phyloP scores from a whole-genome alignment of 2,113 vertebrate species.

The Taurulus bubalis region DNA sequence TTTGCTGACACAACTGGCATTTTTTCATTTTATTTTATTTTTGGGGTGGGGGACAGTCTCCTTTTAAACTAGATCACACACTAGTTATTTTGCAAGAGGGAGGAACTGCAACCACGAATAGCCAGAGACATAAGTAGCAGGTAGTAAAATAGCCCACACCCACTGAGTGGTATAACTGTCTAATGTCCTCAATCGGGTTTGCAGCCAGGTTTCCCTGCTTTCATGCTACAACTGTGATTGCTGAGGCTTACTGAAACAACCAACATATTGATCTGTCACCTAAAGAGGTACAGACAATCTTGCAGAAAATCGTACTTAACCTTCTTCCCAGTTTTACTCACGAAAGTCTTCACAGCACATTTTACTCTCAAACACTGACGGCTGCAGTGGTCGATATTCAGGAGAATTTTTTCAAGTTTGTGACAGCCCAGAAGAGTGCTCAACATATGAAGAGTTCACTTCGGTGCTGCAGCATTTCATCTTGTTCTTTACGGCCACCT shows the following conservation, averaged over 20 bases:
- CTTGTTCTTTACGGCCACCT: slow-evolving; percentile 53
- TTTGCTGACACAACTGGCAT: neutral
- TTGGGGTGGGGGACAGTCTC: neutral
- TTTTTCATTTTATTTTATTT: neutral
- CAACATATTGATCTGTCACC: slow-evolving; percentile 19
- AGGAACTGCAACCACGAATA: neutral
- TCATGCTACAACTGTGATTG: slow-evolving; percentile 10
- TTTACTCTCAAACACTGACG: slow-evolving; percentile 50
- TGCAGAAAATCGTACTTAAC: slow-evolving; percentile 11
- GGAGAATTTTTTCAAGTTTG: slow-evolving; percentile 58
- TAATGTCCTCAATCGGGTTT: slow-evolving; percentile 1
- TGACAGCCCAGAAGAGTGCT: slow-evolving; percentile 63
- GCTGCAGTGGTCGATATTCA: slow-evolving; percentile 63
- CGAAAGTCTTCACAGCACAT: slow-evolving; percentile 39
- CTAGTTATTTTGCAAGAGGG: neutral
- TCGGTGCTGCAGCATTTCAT: slow-evolving; percentile 31
- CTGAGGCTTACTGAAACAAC: slow-evolving; percentile 2
- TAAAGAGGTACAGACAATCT: slow-evolving; percentile 6
- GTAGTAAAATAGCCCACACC: neutral
- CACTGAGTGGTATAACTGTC: neutral
- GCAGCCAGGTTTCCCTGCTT: neutral
- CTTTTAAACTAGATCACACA: neutral
- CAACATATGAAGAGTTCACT: slow-evolving; percentile 67
- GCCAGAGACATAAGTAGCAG: neutral
- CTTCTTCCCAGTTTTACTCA: slow-evolving; percentile 2